Base-by-base conservation (phyloP, 2,888 invertebrate genomes). In the Caenorhabditis imperialis region DNA sequence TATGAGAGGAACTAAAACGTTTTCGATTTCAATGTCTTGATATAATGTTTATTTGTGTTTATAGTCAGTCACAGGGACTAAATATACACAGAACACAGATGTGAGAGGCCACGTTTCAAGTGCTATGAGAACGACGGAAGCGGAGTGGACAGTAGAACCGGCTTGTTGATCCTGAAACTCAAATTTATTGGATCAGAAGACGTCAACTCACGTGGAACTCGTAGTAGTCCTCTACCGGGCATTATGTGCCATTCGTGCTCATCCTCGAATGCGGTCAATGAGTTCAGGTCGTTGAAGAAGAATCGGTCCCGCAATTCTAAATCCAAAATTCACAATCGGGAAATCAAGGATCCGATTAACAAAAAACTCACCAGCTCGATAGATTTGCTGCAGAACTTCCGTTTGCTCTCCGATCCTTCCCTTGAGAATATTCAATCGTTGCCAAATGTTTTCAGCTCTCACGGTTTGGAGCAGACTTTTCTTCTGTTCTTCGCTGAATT, bases 61-160 rank as follows among this genome's bases (percentile, higher is more conserved):
- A n/a, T n/a, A n/a, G n/a, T n/a, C n/a, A n/a, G n/a, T n/a, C n/a
- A n/a, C n/a, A n/a, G n/a, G n/a, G n/a, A n/a, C n/a, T n/a, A n/a
- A n/a, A n/a, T n/a, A n/a, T n/a, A n/a, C n/a, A n/a, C n/a, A n/a
- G n/a, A n/a, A n/a, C n/a, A n/a, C n/a, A n/a, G n/a, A n/a, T n/a
- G n/a, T n/a, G n/a, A n/a, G n/a, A n/a, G n/a, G n/a, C n/a, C n/a
- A n/a, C n/a, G n/a, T n/a, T 18, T 60, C 40, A 65, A 44, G 25
- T 57, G 57, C 67, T 67, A 55, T 57, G 57, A 2, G 67, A 57
- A 10, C 67, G 67, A 38, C 67, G 67, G 57, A 67, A 67, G 16
- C 67, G 67, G n/a, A 57, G 25, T 25, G 67, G 57, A 14, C 67
- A 67, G n/a, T 57, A 51, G 37, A 33, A 33, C n/a, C 67, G 50